A percentile compares a stretch with the other conserved stretches of the same genome.
Conservation (phyloP, 2,113 vertebrate species). For the Lanius ludovicianus region DNA sequence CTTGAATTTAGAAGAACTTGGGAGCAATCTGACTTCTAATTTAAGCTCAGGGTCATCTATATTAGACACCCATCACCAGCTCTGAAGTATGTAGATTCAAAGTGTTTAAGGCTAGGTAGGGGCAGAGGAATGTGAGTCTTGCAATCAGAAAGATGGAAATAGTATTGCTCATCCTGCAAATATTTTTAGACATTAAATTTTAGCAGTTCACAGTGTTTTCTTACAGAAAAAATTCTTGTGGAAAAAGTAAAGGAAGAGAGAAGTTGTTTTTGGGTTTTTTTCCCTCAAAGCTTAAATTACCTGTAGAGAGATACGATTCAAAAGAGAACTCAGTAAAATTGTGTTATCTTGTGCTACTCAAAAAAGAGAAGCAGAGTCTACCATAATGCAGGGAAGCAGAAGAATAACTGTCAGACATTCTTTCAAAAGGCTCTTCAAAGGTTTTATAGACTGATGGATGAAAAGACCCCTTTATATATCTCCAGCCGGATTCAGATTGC, state of each 20-base stretch:
- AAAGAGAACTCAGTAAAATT: neutral
- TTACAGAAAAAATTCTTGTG: neutral
- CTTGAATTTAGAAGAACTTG: neutral
- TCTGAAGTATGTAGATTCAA: neutral
- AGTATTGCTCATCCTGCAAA: neutral
- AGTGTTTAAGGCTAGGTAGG: neutral
- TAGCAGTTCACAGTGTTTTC: neutral
- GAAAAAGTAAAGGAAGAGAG: neutral
- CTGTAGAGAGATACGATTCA: neutral
- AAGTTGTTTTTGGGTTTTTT: neutral
- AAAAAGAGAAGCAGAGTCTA: neutral
- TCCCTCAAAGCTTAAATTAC: neutral
- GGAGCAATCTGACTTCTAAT: neutral
- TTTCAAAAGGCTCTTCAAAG: neutral
- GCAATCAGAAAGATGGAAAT: neutral
- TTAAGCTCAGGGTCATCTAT: neutral
- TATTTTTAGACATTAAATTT: neutral
- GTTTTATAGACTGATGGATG: neutral
- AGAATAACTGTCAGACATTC: neutral
- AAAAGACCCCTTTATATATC: neutral
- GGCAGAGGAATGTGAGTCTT: neutral
- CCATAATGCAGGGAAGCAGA: neutral
- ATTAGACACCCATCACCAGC: neutral
- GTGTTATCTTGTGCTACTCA: neutral
- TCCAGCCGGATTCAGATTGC: neutral